Base-by-base conservation (phyloP, 2,797 vertebrate species). In the Anguilla pacifica region DNA sequence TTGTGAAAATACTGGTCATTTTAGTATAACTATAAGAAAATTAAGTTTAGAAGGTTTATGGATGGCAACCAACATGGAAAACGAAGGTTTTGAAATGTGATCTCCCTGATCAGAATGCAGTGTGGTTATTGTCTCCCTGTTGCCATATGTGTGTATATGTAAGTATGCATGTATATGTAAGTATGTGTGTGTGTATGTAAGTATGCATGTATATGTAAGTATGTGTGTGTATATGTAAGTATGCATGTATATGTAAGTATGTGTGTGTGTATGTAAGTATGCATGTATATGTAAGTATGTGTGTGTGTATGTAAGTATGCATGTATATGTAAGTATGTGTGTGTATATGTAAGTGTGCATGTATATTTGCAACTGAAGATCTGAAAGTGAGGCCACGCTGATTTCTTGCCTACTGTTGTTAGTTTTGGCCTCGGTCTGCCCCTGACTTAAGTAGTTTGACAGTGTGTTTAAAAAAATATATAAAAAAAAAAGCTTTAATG, bases 371-470 rank as follows among this genome's bases (percentile, higher is more conserved):
- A 90, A 90, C 57, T 90, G 67, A 43, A 88, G 85, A 88, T 90
- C 85, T 87, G 88, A 39, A n/a, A 87, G 77, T 13, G n/a, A 39
- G 87, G 87, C 9, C 43, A 49, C 28, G 70, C 57, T 86, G 85
- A 88, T 90, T 91, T 90, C 79, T 85, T 81, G 64, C 86, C 87
- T 88, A 64, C 77, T 22, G 84, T 85, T 88, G 77, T 92, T 92
- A 87, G 82, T 86, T 91, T 91, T 91, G 88, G 90, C 87, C 46
- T 0, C 1, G 15, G 57, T 39, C 22, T 39, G 19, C 59, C 49
- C 85, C 88, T 89, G 86, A 90, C 87, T 86, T 89, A 88, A 90
- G 85, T 87, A n/a, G 2, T 83, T 74, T 88, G 70, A 91, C 83
- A 77, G 82, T 10, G n/a, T 28, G 15, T 79, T 4, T 83, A 19